phyloP scores from a whole-genome alignment of 1,140 invertebrate genomes.

The Papilio glaucus region DNA sequence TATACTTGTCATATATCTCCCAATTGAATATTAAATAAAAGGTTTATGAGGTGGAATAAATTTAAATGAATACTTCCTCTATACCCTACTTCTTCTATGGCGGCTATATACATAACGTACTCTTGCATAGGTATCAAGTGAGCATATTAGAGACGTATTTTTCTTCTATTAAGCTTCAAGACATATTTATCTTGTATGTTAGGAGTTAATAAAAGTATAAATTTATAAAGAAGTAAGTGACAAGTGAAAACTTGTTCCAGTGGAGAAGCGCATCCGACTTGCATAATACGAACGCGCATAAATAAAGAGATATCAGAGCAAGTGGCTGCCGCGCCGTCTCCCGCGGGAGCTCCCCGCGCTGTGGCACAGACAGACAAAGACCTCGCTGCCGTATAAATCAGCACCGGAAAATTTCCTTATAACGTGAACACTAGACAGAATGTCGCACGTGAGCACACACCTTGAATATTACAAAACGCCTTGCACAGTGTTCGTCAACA shows the following conservation, averaged over 20 bases:
- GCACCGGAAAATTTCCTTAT: constrained; percentile 26
- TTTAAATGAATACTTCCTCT: too few relatives aligned
- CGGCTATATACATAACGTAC: too few relatives aligned
- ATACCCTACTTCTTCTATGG: too few relatives aligned
- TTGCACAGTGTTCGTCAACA: neutral
- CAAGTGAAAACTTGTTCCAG: neutral
- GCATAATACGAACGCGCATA: constrained; percentile 3
- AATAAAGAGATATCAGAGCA: constrained; percentile 14
- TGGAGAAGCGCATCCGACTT: neutral
- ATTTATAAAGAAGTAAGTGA: constrained; percentile 6
- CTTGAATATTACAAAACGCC: neutral
- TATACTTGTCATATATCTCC: too few relatives aligned
- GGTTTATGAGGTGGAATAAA: too few relatives aligned
- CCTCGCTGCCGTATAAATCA: constrained; percentile 22
- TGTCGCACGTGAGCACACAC: neutral
- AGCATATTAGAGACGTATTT: neutral
- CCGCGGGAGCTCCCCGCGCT: neutral
- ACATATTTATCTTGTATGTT: neutral
- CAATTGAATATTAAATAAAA: too few relatives aligned
- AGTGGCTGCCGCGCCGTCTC: constrained; percentile 1
- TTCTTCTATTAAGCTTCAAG: neutral
- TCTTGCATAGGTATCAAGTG: too few relatives aligned
- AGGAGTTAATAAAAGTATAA: neutral
- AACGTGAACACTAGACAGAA: neutral
- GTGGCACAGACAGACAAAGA: neutral